These are phyloP conservation scores for Agrochola circellaris DNA, from an alignment of 2,888 invertebrate species.

Conservation along the genomic window DNA sequence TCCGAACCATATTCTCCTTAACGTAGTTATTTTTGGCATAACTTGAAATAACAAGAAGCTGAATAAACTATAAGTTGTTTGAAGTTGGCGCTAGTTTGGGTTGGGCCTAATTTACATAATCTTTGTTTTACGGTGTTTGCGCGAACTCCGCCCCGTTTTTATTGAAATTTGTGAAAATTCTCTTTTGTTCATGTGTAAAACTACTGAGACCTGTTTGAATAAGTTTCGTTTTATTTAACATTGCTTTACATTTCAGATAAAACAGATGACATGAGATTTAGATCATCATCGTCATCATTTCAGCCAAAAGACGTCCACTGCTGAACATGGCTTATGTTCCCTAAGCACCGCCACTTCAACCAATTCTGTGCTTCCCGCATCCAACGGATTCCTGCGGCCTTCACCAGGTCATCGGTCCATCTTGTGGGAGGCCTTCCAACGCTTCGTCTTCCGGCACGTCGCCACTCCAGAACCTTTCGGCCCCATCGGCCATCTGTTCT, in stretches of 20 bases:
- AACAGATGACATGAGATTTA: no score
- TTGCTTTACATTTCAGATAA: background rate
- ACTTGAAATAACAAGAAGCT: conserved; percentile 60
- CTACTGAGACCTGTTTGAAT: conserved; percentile 35
- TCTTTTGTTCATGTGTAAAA: conserved; percentile 42
- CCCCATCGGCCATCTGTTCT: no score
- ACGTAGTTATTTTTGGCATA: conserved; percentile 49
- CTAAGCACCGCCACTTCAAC: no score
- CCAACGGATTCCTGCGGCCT: no score
- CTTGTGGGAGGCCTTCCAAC: no score
- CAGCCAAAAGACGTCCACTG: no score
- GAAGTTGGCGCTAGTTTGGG: conserved; percentile 44
- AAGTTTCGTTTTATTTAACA: conserved; percentile 18
- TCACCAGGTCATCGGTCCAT: no score
- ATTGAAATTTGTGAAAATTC: conserved; percentile 57
- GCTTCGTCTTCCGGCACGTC: no score
- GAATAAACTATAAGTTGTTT: conserved; percentile 58
- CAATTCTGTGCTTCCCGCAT: no score
- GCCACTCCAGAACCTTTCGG: no score
- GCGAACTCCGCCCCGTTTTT: conserved; percentile 49
- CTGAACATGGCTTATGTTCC: no score
- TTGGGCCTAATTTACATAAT: conserved; percentile 54
- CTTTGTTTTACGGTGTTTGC: conserved; percentile 58
- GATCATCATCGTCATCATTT: no score
- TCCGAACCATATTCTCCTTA: conserved; percentile 1